A percentile compares a stretch with the other conserved stretches of the same genome.
Evolutionary conservation across 2,113 vertebrate species (phyloP).

Genomic region (Pica pica): DNA sequence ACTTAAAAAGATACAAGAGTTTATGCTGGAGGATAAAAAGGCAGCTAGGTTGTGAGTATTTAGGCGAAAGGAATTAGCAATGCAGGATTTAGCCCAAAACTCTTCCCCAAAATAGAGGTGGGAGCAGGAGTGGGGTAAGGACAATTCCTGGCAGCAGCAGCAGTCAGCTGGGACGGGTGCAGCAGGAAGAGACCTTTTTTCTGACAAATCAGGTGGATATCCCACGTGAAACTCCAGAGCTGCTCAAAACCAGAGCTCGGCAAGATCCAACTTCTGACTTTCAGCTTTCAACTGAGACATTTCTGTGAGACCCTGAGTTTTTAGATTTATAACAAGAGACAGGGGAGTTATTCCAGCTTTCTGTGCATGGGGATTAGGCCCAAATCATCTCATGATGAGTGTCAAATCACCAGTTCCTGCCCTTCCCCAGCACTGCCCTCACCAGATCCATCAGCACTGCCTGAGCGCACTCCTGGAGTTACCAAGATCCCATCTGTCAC

Average conservation of each 20-base stretch:
- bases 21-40: background rate
- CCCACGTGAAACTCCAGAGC: background rate
- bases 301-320: background rate
- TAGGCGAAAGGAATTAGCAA: background rate
- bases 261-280: background rate
- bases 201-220: background rate
- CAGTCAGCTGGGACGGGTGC: background rate
- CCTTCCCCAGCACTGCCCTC: background rate
- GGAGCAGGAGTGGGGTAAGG: background rate
- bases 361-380: background rate
- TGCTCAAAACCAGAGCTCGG: background rate
- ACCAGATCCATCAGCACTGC: background rate
- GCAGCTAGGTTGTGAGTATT: background rate
- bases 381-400: background rate
- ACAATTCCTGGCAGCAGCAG: background rate
- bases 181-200: background rate
- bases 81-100: background rate
- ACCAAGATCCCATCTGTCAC: slow-evolving; percentile 47
- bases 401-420: background rate
- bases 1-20: background rate
- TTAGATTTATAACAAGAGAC: background rate
- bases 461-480: background rate
- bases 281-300: background rate
- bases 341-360: background rate
- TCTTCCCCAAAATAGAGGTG: background rate